Evolutionary conservation across 2,113 vertebrate genomes (phyloP), one percentile per base, ranked within the genome.

Genomic region (Turdus rufiventris): DNA sequence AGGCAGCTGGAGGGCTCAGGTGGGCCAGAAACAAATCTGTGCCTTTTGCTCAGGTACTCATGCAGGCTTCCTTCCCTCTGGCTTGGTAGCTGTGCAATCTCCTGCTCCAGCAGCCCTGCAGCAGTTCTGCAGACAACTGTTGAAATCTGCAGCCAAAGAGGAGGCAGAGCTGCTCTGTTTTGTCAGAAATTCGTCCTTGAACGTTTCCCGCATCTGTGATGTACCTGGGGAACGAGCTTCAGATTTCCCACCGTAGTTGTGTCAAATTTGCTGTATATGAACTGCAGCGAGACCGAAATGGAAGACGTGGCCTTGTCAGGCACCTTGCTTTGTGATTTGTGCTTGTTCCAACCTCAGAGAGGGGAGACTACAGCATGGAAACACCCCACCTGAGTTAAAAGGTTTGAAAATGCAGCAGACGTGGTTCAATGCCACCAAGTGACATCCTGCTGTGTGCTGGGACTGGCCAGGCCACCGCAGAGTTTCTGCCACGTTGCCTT

Each of bases 181-280:
- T 63, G 77, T 85, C 54, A 65, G 50, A 71, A 93, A 51, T 56
- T 68, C 0, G 2, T 78, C 80, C 83, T 93, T 92, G 81, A 91
- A 58, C 1, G 8, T 93, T 82, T 65, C 36, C 58, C 36, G 38
- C 63, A 23, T 76, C 77, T 2, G 1, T 62, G 60, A 47, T 43
- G 43, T 78, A 71, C 73, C 57, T 72, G 70, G 25, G 57, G 66
- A 42, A 57, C 45, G 31, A 80, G 36, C 66, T 88, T 79, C 45
- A 60, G 25, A 70, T 68, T 79, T 94, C 26, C 54, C 47, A 28
- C 66, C 42, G 45, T 88, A 65, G 50, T 65, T 96, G 82, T 76
- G 62, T 88, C 82, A 54, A 12, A 80, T 82, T 66, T 90, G 34
- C 54, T 85, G 72, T 65, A 3, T 38, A 5, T 70, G n/a, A 91